These are phyloP conservation scores for Agrotis ipsilon DNA, from an alignment of 2,888 invertebrate genomes.

Conservation along the genomic window DNA sequence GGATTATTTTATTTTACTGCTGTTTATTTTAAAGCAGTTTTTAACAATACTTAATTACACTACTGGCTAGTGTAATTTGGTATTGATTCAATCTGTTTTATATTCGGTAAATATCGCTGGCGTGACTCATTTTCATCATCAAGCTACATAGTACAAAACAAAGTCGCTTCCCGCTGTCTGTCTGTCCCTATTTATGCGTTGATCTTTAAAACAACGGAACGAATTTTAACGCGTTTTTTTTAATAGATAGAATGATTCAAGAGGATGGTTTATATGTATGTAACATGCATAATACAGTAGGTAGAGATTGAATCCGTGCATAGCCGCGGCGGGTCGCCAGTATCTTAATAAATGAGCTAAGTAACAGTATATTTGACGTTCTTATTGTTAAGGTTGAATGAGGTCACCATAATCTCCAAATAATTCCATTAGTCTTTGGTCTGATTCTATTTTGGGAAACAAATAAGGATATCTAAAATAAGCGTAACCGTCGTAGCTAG, in stretches of 20 bases:
- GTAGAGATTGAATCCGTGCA: too few relatives aligned
- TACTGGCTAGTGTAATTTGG: too few relatives aligned
- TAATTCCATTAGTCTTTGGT: constrained; percentile 30
- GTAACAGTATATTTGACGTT: background rate
- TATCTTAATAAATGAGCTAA: constrained; percentile 1
- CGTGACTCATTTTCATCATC: too few relatives aligned
- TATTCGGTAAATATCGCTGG: background rate
- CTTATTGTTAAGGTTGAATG: constrained; percentile 10
- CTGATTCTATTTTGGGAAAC: constrained; percentile 31
- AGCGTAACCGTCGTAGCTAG: constrained; percentile 18
- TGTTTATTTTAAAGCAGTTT: background rate
- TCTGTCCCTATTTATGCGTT: too few relatives aligned
- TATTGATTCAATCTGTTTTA: background rate
- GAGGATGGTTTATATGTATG: too few relatives aligned
- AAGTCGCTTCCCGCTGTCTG: too few relatives aligned
- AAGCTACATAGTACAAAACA: too few relatives aligned
- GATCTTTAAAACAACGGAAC: too few relatives aligned
- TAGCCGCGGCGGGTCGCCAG: too few relatives aligned
- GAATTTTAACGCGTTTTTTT: too few relatives aligned
- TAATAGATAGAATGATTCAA: too few relatives aligned
- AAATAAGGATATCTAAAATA: constrained; percentile 16
- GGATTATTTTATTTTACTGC: constrained; percentile 3
- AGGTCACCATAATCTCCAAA: constrained; percentile 13
- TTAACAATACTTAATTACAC: background rate
- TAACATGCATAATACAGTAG: too few relatives aligned